Percentiles rank a stretch among this genome's conserved stretches.
Evolutionary conservation across 1,140 invertebrate species (phyloP).

Genomic region (Habropoda laboriosa): DNA sequence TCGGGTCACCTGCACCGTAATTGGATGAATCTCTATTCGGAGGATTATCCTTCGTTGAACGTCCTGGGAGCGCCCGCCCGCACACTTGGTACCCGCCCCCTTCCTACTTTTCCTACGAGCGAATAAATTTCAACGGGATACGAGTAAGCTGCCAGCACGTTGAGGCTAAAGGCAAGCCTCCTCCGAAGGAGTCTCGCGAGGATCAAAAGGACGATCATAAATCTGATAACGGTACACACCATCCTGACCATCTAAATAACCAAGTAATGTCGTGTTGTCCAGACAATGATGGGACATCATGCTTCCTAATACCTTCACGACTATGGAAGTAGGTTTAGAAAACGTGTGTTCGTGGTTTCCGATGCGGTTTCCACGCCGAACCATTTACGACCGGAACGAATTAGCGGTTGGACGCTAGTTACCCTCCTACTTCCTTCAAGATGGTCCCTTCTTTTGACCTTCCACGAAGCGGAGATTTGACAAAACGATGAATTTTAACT

Average conservation of each 20-base stretch:
- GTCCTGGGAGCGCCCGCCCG: slow-evolving; percentile 41
- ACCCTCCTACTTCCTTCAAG: slow-evolving; percentile 19
- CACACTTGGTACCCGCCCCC: slow-evolving; percentile 41
- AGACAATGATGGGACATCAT: slow-evolving; percentile 66
- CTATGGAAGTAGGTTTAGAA: slow-evolving; percentile 35
- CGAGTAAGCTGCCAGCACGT: not conserved
- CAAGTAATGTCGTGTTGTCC: slow-evolving; percentile 68
- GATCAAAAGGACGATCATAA: slow-evolving; percentile 57
- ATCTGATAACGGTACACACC: slow-evolving; percentile 57
- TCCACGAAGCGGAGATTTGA: not conserved
- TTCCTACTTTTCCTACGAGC: slow-evolving; percentile 39
- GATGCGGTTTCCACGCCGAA: slow-evolving; percentile 18
- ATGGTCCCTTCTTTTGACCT: not conserved
- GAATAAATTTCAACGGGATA: slow-evolving; percentile 44
- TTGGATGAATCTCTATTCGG: slow-evolving; percentile 73
- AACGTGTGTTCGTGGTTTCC: slow-evolving; percentile 18
- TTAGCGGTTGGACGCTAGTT: not conserved
- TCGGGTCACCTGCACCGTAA: slow-evolving; percentile 72
- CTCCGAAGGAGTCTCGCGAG: slow-evolving; percentile 39
- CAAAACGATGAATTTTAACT: not conserved
- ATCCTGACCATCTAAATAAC: slow-evolving; percentile 51
- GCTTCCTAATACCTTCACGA: slow-evolving; percentile 64
- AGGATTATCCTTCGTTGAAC: slow-evolving; percentile 72
- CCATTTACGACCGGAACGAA: slow-evolving; percentile 57
- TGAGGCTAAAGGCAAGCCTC: not conserved